Evolutionary conservation across 2,888 invertebrate genomes (phyloP).

Genomic region (Trachelus stipa): DNA sequence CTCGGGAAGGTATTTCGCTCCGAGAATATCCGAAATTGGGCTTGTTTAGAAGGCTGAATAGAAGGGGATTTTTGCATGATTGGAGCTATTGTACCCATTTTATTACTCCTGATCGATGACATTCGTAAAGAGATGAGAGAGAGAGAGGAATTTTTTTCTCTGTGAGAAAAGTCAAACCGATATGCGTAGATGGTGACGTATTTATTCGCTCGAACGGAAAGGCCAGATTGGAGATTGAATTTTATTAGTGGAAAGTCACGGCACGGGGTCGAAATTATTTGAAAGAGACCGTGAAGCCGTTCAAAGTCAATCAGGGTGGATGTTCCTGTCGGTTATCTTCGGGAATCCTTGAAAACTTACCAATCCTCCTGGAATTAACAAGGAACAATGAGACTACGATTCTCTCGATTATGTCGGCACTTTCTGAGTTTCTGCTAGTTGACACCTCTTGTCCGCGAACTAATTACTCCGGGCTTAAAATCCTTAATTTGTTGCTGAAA

Average conservation of each 20-base stretch:
- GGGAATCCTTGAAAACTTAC: neutral
- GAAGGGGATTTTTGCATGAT: conserved; percentile 19
- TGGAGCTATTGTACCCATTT: conserved; percentile 18
- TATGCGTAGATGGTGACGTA: too few relatives aligned
- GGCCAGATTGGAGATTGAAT: too few relatives aligned
- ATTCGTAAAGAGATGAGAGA: too few relatives aligned
- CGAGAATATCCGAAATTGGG: conserved; percentile 20
- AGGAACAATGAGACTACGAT: conserved; percentile 1
- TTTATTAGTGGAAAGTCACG: too few relatives aligned
- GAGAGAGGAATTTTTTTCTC: too few relatives aligned
- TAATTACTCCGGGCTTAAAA: conserved; percentile 53
- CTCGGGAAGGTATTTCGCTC: conserved; percentile 17
- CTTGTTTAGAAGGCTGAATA: conserved; percentile 22
- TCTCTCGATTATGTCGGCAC: conserved; percentile 8
- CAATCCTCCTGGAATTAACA: neutral
- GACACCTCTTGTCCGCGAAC: conserved; percentile 22
- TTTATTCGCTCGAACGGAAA: too few relatives aligned
- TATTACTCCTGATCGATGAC: too few relatives aligned
- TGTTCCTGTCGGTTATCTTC: too few relatives aligned
- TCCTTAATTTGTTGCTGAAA: conserved; percentile 48
- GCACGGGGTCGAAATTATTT: too few relatives aligned
- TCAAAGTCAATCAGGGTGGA: too few relatives aligned
- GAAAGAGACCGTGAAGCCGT: too few relatives aligned
- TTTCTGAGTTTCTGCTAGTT: conserved; percentile 19
- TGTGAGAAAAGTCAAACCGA: too few relatives aligned